Percentiles rank a stretch among this genome's conserved stretches.
These are phyloP conservation scores for Listronotus oregonensis DNA, from an alignment of 1,140 invertebrate genomes.

Conservation along the genomic window DNA sequence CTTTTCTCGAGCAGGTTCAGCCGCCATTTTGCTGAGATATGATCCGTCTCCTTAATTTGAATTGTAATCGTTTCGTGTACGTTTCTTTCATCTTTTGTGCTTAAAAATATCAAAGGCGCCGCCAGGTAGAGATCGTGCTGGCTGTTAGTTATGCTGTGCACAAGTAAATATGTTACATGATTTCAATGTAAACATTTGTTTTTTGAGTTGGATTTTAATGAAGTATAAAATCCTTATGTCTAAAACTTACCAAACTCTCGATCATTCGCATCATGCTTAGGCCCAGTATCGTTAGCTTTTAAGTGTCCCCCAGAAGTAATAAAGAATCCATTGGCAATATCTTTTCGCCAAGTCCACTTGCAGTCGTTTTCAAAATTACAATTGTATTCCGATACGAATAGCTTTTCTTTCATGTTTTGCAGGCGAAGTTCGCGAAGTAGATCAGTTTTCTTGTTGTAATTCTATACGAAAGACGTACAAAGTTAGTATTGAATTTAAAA, in stretches of 20 bases:
- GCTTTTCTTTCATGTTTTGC: conserved; percentile 34
- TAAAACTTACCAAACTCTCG: conserved; percentile 41
- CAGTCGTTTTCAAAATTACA: conserved; percentile 53
- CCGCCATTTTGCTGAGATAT: too few relatives aligned
- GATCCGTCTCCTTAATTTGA: too few relatives aligned
- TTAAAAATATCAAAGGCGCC: too few relatives aligned
- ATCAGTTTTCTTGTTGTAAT: conserved; percentile 39
- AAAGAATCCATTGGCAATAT: conserved; percentile 50
- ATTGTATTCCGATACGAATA: conserved; percentile 37
- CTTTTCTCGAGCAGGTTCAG: too few relatives aligned
- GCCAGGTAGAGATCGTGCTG: too few relatives aligned
- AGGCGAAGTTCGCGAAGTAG: conserved; percentile 40
- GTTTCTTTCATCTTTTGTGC: too few relatives aligned
- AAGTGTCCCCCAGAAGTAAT: conserved; percentile 42
- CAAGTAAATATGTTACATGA: too few relatives aligned
- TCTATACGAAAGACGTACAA: conserved; percentile 2
- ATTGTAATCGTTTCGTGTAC: too few relatives aligned
- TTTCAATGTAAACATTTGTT: too few relatives aligned
- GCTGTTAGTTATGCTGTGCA: too few relatives aligned
- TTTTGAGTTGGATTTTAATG: too few relatives aligned
- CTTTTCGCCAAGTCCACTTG: conserved; percentile 52
- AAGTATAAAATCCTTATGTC: background rate
- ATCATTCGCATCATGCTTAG: conserved; percentile 45
- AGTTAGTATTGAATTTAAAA: background rate
- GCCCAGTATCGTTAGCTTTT: conserved; percentile 42